phyloP scores from a whole-genome alignment of 2,797 vertebrate genomes.

The Odontamblyopus lacepedii region DNA sequence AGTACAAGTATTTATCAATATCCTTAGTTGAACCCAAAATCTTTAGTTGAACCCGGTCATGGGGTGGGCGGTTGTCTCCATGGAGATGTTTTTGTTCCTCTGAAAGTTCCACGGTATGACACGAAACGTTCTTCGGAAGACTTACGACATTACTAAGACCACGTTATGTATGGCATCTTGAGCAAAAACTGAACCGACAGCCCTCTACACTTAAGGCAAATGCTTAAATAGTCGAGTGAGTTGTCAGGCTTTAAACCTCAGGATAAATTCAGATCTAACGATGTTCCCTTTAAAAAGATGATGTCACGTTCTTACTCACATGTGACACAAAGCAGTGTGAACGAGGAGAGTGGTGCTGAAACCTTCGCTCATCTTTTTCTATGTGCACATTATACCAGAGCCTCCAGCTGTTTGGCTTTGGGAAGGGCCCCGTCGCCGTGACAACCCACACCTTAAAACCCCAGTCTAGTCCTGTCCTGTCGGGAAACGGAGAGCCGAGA shows the following conservation, averaged over 20 bases:
- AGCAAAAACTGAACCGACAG: too few species aligned
- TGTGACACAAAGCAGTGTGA: conserved; percentile 11
- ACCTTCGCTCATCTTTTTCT: conserved; percentile 31
- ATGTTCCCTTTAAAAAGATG: not conserved
- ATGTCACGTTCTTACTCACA: conserved; percentile 32
- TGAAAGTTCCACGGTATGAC: too few species aligned
- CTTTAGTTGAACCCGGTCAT: too few species aligned
- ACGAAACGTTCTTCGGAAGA: too few species aligned
- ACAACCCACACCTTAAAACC: conserved; percentile 63
- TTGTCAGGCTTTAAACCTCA: not conserved
- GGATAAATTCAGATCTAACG: not conserved
- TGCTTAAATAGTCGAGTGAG: too few species aligned
- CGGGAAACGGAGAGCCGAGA: conserved; percentile 14
- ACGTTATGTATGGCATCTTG: too few species aligned
- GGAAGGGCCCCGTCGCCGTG: conserved; percentile 57
- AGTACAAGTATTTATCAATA: too few species aligned
- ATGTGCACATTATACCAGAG: conserved; percentile 20
- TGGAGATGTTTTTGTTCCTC: too few species aligned
- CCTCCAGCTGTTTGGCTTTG: conserved; percentile 69
- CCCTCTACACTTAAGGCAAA: too few species aligned
- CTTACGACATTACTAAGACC: too few species aligned
- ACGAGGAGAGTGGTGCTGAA: conserved; percentile 16
- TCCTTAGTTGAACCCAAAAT: not conserved
- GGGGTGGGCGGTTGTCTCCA: too few species aligned
- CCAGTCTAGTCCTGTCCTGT: conserved; percentile 72